A percentile compares a stretch with the other conserved stretches of the same genome.
Evolutionary conservation across 2,113 vertebrate genomes (phyloP).

Genomic region (Xenus cinereus): DNA sequence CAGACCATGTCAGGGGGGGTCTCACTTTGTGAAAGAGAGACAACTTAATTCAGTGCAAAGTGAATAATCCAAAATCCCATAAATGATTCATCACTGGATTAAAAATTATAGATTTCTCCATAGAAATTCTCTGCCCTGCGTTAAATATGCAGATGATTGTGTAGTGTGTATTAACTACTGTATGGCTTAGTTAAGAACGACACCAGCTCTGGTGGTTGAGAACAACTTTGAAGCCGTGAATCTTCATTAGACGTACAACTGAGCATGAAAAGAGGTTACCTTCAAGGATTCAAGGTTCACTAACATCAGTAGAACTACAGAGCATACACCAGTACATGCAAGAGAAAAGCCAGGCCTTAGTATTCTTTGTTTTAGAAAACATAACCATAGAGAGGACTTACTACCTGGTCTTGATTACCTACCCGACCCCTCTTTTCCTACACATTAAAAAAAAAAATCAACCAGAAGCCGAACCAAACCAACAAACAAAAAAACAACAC

Average conservation of each 20-base stretch:
- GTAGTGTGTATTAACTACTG: constrained; percentile 9
- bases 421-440: background rate
- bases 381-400: background rate
- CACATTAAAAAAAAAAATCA: background rate
- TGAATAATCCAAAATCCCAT: constrained; percentile 58
- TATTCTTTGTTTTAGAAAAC: background rate
- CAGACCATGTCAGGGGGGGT: background rate
- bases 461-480: background rate
- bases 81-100: constrained; percentile 68
- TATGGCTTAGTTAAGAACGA: background rate
- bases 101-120: constrained; percentile 55
- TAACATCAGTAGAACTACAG: background rate
- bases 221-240: constrained; percentile 4
- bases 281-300: background rate
- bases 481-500: too few species aligned
- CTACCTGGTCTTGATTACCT: background rate
- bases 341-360: background rate
- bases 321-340: background rate
- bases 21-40: constrained; percentile 37
- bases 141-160: constrained; percentile 38
- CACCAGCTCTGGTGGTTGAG: background rate
- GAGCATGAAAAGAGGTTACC: background rate
- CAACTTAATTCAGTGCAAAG: constrained; percentile 67
- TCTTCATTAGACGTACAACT: background rate
- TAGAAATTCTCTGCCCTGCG: constrained; percentile 15